phyloP scores from a whole-genome alignment of 2,113 vertebrate genomes.

The Psammodynastes pulverulentus region DNA sequence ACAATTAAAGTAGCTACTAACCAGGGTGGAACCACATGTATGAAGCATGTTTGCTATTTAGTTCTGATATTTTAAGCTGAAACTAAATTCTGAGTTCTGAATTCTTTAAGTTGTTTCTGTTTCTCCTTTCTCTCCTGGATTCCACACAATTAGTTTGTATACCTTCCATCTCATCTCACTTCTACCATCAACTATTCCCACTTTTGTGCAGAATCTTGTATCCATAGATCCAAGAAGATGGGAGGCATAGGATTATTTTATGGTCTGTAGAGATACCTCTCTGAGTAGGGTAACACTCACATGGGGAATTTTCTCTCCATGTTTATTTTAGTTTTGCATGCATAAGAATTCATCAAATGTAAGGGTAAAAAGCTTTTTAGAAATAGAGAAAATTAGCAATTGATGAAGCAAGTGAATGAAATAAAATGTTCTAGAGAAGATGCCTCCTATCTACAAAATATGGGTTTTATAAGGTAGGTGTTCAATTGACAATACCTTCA shows the following conservation, averaged over 20 bases:
- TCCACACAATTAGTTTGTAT: neutral
- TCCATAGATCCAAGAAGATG: neutral
- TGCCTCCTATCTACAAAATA: neutral
- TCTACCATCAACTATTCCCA: neutral
- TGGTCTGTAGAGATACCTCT: neutral
- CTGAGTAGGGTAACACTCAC: neutral
- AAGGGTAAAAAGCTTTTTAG: neutral
- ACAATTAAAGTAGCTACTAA: neutral
- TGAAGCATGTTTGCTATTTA: neutral
- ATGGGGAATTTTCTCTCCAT: neutral
- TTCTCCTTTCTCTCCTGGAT: neutral
- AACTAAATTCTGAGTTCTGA: neutral
- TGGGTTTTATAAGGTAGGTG: neutral
- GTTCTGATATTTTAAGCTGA: neutral
- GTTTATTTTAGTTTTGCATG: neutral
- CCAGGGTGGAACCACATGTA: neutral
- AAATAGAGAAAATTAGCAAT: neutral
- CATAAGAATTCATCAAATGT: neutral
- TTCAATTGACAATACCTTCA: neutral
- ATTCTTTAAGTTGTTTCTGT: neutral
- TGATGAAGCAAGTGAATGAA: neutral
- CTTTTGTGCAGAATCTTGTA: neutral
- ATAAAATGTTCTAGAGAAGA: neutral
- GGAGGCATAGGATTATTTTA: neutral
- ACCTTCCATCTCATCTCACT: neutral